A percentile compares a stretch with the other conserved stretches of the same genome.
Evolutionary conservation across 2,888 invertebrate species (phyloP).

Genomic region (Ophonus ardosiacus): DNA sequence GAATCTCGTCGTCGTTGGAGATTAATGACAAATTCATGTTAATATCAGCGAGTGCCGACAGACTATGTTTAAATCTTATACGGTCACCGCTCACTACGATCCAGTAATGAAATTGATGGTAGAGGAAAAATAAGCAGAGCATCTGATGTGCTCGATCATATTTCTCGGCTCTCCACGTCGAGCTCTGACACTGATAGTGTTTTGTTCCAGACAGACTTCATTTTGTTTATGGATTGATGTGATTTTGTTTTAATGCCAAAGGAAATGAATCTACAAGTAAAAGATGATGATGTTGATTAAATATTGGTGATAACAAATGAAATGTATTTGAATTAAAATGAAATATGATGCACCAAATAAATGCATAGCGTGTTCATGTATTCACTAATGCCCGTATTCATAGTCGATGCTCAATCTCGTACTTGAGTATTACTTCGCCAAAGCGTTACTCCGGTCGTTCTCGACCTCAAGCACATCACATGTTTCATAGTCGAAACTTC

Average conservation of each 20-base stretch:
- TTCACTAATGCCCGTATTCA: no score
- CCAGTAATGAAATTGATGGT: constrained; percentile 47
- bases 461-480: no score
- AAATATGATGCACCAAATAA: neutral
- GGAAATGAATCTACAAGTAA: neutral
- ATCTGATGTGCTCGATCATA: constrained; percentile 35
- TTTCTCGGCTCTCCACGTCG: constrained; percentile 15
- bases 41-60: constrained; percentile 49
- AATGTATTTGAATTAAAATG: neutral
- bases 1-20: constrained; percentile 19
- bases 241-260: constrained; percentile 4
- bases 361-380: neutral
- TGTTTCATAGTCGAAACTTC: no score
- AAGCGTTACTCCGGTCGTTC: no score
- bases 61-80: constrained; percentile 48
- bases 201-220: constrained; percentile 32
- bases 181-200: constrained; percentile 27
- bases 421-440: no score
- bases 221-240: constrained; percentile 34
- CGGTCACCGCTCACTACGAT: constrained; percentile 47
- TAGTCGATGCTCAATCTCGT: no score
- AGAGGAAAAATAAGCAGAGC: constrained; percentile 39
- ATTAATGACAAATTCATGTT: constrained; percentile 59
- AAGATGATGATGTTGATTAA: neutral
- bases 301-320: neutral